Base-by-base conservation (phyloP, 92 coral and sea anemone species). In the Bergia sp. region DNA sequence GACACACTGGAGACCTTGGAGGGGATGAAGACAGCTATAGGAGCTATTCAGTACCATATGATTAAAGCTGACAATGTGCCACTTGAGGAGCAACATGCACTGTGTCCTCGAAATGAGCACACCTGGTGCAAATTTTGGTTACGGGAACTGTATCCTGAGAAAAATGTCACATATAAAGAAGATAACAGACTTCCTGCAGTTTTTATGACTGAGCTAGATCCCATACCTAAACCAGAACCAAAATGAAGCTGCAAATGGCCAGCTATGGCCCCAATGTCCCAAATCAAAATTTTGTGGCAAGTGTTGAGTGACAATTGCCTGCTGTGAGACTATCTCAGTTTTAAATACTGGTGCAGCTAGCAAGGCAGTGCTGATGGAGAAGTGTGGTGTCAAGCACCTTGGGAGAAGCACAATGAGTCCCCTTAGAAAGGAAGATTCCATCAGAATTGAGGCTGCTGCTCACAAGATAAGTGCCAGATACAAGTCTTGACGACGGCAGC, bases 341-440 rank as follows among this genome's bases (percentile, higher is more conserved):
- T 91, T 82, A 76, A 93, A 93, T 66, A 91, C 93, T 67, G 93
- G 93, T 80, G 89, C 93, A 57, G 96, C 87, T 20, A 91, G 93
- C 79, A 93, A 93, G 66, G 93, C 93, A 64, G 90, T 89, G 4
- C n/a, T 92, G 67, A 76, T 91, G 88, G 65, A 88, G 50, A 87
- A 78, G 72, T 91, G 90, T 86, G 29, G 29, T 29, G 29, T 29
- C 29, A 29, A 29, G 29, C 29, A 29, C 29, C 29, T 29, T 29
- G 29, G 29, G 29, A 29, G 29, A 29, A 29, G 29, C 29, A 29
- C 29, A 29, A 29, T 29, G 29, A 29, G 29, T 29, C 29, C 29
- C 29, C 29, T 29, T 0, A 29, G 29, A 29, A 29, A 29, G 29
- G 29, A 29, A 29, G 29, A 29, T 29, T 29, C 29, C 29, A 29